Percentiles rank a stretch among this genome's conserved stretches.
These are phyloP conservation scores for Eumerus sabulonum DNA, from an alignment of 2,888 invertebrate species.

Conservation along the genomic window DNA sequence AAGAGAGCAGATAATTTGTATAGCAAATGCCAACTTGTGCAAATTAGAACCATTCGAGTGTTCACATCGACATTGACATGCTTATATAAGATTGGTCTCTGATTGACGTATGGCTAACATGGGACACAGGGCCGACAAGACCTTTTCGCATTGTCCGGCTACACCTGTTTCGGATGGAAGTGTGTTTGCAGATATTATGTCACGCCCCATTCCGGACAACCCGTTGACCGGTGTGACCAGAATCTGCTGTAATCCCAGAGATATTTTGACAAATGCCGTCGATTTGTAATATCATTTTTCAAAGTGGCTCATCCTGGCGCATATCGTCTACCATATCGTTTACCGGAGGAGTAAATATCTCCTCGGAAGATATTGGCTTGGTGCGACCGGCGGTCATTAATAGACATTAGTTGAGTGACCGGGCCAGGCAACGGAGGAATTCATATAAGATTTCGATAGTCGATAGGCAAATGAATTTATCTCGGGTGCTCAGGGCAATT, in stretches of 20 bases:
- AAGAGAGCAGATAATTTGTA: conserved; percentile 28
- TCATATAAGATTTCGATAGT: conserved; percentile 59
- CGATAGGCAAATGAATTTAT: conserved; percentile 67
- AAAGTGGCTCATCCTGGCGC: conserved; percentile 70
- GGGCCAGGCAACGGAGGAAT: conserved; percentile 31
- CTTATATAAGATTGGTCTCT: background rate
- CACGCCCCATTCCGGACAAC: conserved; percentile 17
- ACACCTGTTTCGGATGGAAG: conserved; percentile 28
- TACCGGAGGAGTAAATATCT: background rate
- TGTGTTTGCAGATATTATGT: conserved; percentile 59
- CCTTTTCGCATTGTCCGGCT: background rate
- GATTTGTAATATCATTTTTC: conserved; percentile 79
- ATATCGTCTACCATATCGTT: conserved; percentile 24
- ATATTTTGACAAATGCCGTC: conserved; percentile 78
- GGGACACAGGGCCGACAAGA: conserved; percentile 7
- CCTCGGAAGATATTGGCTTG: conserved; percentile 29
- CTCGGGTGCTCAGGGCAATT: conserved; percentile 58
- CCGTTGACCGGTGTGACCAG: conserved; percentile 36
- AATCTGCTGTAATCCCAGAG: conserved; percentile 62
- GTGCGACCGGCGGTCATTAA: conserved; percentile 78
- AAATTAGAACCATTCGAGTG: too few relatives aligned
- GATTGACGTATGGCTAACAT: conserved; percentile 23
- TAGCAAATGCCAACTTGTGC: conserved; percentile 2
- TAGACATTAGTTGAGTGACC: conserved; percentile 73
- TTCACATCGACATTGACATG: background rate